Conservation (phyloP, 2,113 vertebrate genomes). For the Xiphias gladius region DNA sequence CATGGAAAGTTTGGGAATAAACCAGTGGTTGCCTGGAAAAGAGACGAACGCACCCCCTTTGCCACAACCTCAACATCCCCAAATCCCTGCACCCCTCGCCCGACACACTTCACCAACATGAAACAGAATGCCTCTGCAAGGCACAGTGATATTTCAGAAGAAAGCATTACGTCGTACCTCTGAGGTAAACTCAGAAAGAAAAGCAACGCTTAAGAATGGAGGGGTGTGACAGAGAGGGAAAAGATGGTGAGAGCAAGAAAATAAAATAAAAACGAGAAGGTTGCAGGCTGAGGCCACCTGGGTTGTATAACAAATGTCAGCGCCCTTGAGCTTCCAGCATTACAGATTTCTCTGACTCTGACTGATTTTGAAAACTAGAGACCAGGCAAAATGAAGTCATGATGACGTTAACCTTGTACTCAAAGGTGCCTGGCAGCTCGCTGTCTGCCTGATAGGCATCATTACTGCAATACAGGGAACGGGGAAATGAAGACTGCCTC, state of each 20-base stretch:
- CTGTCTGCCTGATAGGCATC: conserved; percentile 31
- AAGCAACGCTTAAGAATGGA: conserved; percentile 53
- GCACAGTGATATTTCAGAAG: conserved; percentile 47
- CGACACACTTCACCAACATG: conserved; percentile 51
- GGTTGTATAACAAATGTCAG: conserved; percentile 27
- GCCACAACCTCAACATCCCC: conserved; percentile 51
- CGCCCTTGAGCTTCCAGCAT: conserved; percentile 35
- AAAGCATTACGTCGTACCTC: conserved; percentile 49
- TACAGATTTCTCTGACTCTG: conserved; percentile 21
- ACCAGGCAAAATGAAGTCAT: conserved; percentile 43
- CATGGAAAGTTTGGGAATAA: conserved; percentile 59
- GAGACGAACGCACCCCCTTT: conserved; percentile 21
- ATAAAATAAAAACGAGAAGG: conserved; percentile 30
- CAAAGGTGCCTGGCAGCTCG: conserved; percentile 41
- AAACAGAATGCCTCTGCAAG: conserved; percentile 49
- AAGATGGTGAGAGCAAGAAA: conserved; percentile 21
- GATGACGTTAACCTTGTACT: conserved; percentile 48
- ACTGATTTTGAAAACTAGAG: conserved; percentile 32
- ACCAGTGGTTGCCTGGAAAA: conserved; percentile 44
- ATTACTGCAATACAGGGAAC: conserved; percentile 20
- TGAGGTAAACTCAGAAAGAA: conserved; percentile 45
- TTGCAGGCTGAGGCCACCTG: conserved; percentile 33
- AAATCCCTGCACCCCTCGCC: conserved; percentile 47
- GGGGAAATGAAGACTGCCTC: conserved; percentile 24
- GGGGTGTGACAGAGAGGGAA: neutral